Conservation (phyloP, 1,140 invertebrate species). For the Acromyrmex echinatior region DNA sequence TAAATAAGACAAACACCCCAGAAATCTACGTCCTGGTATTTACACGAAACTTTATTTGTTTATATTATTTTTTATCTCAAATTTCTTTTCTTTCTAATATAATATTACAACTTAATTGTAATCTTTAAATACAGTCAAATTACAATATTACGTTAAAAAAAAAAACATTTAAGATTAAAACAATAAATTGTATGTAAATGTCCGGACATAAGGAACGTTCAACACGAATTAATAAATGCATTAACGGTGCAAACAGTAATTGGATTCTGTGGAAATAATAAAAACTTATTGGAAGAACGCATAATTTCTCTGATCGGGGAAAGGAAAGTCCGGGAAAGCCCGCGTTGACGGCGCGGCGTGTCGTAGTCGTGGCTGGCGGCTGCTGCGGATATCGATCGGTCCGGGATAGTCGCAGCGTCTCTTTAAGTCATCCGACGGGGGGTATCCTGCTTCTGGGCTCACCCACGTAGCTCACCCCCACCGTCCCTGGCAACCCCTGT, state of each 20-base stretch:
- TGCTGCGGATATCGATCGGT: slow-evolving; percentile 84
- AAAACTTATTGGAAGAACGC: slow-evolving; percentile 14
- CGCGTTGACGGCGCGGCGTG: slow-evolving; percentile 48
- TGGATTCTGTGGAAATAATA: neutral
- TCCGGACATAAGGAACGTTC: no score
- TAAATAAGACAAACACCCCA: neutral
- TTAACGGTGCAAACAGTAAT: neutral
- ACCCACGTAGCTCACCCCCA: slow-evolving; percentile 67
- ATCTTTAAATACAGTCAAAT: no score
- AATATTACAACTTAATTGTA: no score
- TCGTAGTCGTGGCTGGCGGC: slow-evolving; percentile 66
- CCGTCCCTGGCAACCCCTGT: slow-evolving; percentile 41
- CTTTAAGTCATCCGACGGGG: slow-evolving; percentile 84
- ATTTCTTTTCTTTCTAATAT: no score
- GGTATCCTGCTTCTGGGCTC: slow-evolving; percentile 53
- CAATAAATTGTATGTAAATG: no score
- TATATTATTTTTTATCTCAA: no score
- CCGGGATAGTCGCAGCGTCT: slow-evolving; percentile 84
- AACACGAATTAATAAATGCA: neutral
- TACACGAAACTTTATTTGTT: no score
- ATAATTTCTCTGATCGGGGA: neutral
- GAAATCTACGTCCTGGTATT: no score
- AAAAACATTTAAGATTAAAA: no score
- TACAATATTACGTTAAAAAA: no score
- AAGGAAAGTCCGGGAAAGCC: slow-evolving; percentile 48